Evolutionary conservation across 2,888 invertebrate genomes (phyloP), one percentile per base, ranked within the genome.

Genomic region (Heliconius sara): DNA sequence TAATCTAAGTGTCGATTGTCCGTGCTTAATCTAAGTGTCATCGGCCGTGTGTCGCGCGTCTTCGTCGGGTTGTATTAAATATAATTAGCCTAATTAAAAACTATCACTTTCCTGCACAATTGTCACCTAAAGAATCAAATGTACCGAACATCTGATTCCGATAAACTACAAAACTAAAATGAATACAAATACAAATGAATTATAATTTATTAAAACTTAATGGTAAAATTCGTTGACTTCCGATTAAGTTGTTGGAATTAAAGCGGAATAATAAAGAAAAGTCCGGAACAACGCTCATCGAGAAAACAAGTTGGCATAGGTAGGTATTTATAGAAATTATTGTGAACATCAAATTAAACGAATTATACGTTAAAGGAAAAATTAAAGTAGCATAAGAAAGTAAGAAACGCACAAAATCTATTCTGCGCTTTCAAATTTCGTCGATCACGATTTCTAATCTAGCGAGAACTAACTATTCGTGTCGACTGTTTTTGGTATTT

Each of bases 191-290:
- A 39, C 25, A 70, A 34, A 57, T 27, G 43, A 60, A 34, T 34
- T 30, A 57, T 39, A 63, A 60, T 34, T 63, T 34, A 74, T n/a
- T n/a, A 5, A 43, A 75, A 65, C 63, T 75, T 65, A 75, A 65
- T 19, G 25, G 39, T 65, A 65, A 75, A 65, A 65, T 75, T 75
- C 74, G 74, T 75, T 75, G 74, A 75, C 74, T 65, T 65, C 74
- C 74, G 74, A 75, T 74, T 75, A 25, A 75, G 43, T 43, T 75
- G 60, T 63, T 75, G 43, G 39, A 39, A 65, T 43, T 16, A 74
- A 63, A 72, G 34, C 30, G 4, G 27, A 27, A 30, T 5, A 7
- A 27, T 27, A 71, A 71, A 71, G 19, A 34, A 72, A 72, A 72
- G n/a, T 34, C 43, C 57, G 72, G 57, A 57, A 30, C 72, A 72